Conservation (phyloP, 2,113 vertebrate genomes). For the Noturus placidus region DNA sequence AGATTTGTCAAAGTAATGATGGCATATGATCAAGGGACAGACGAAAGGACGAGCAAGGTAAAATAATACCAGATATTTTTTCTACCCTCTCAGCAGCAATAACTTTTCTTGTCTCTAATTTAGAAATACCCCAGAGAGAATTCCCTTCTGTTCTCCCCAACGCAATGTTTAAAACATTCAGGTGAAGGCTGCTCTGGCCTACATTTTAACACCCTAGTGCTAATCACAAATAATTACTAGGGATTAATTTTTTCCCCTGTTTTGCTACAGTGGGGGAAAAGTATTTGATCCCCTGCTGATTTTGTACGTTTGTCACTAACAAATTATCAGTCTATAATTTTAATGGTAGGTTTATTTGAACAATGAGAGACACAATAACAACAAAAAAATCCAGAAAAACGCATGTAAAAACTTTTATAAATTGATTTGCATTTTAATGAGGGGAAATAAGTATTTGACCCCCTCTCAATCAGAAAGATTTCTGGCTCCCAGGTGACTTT, state of each 20-base stretch:
- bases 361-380: too few relatives aligned
- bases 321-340: too few relatives aligned
- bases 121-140: constrained; percentile 46
- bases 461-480: too few relatives aligned
- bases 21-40: constrained; percentile 41
- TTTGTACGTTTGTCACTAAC: too few relatives aligned
- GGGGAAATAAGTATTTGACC: too few relatives aligned
- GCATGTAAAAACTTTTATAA: too few relatives aligned
- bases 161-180: not conserved
- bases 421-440: too few relatives aligned
- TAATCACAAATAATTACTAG: constrained; percentile 9
- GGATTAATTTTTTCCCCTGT: not conserved
- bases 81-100: constrained; percentile 11
- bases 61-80: constrained; percentile 37
- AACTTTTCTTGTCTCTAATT: constrained; percentile 52
- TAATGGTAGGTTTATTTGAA: too few relatives aligned
- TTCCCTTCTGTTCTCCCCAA: constrained; percentile 30
- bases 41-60: constrained; percentile 55
- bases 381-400: too few relatives aligned
- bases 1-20: constrained; percentile 57
- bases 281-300: too few relatives aligned
- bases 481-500: too few relatives aligned
- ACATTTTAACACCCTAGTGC: constrained; percentile 18
- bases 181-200: constrained; percentile 28
- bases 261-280: too few relatives aligned